Conservation (phyloP, 2,888 invertebrate genomes). For the Amaurobius ferox region DNA sequence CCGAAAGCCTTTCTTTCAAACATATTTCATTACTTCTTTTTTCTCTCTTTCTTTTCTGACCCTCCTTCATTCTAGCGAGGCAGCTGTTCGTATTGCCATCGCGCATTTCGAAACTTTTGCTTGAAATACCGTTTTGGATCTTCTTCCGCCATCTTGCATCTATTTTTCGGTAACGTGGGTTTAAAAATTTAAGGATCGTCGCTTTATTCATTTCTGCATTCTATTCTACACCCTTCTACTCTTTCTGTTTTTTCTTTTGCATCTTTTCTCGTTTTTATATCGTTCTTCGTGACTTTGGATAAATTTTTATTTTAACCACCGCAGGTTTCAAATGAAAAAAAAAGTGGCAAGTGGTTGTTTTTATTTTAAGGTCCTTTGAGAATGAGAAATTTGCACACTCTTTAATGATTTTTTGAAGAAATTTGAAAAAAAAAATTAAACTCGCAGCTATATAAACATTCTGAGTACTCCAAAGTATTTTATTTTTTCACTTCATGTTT, state of each 20-base stretch:
- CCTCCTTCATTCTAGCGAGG: constrained; percentile 21
- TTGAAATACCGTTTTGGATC: constrained; percentile 34
- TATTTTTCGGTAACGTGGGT: constrained; percentile 41
- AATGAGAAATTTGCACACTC: background rate
- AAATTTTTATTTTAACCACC: constrained; percentile 3
- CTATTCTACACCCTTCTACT: background rate
- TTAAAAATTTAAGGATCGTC: constrained; percentile 52
- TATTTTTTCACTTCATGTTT: no score
- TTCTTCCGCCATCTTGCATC: constrained; percentile 57
- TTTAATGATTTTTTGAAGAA: background rate
- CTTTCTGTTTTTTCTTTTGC: background rate
- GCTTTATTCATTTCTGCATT: constrained; percentile 26
- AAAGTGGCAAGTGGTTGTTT: background rate
- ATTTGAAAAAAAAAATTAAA: background rate
- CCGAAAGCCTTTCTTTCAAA: constrained; percentile 66
- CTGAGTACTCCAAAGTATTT: no score
- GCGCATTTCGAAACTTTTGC: constrained; percentile 53
- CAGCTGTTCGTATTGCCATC: constrained; percentile 62
- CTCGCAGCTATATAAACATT: no score
- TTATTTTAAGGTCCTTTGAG: background rate
- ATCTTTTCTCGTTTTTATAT: background rate
- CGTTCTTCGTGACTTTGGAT: constrained; percentile 11
- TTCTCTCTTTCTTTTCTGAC: constrained; percentile 33
- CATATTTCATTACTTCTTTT: constrained; percentile 66
- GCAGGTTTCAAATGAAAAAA: background rate